Evolutionary conservation across 2,797 vertebrate genomes (phyloP), one percentile per base, ranked within the genome.

Genomic region (Triplophysa bombifrons): DNA sequence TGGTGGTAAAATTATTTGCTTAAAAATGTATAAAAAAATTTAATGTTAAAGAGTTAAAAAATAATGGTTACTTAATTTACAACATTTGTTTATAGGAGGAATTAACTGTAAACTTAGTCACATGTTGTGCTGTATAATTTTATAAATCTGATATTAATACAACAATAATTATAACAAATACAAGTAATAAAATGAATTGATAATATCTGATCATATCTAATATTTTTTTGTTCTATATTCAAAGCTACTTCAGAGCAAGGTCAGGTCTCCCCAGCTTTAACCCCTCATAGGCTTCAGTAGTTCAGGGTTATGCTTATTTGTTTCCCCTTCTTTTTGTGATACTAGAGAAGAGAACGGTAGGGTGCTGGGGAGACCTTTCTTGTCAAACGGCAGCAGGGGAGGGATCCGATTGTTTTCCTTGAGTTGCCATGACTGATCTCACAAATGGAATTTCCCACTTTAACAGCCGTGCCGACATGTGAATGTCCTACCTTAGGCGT

Each of bases 341-440:
- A n/a, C 63, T 75, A 14, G 13, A 9, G 55, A 76, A 67, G 48
- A 53, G 19, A 12, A 12, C 22, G 0, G 22, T 48, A 20, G 64
- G 64, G 51, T 67, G 74, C 38, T 58, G 22, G 1, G 51, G 38
- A 68, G 64, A 58, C 38, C 22, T 68, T 56, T 76, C 63, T 58
- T 41, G 53, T 77, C 74, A 66, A 44, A 61, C 2, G 7, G 16
- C 74, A 27, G 74, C 74, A 76, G 64, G 64, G 38, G 19, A 58
- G 51, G 48, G 48, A 56, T 67, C 63, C 2, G 6, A 76, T 56
- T 76, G 74, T 76, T 76, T 76, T 67, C 34, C 50, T 55, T 10
- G 20, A 66, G 74, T 66, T 76, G 63, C 74, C 50, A 55, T 87
- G 88, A 85, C 88, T 85, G 84, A 87, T 82, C 84, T 79, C 82